A percentile compares a stretch with the other conserved stretches of the same genome.
Conservation (phyloP, 2,888 invertebrate genomes). For the Odontocerum albicorne region DNA sequence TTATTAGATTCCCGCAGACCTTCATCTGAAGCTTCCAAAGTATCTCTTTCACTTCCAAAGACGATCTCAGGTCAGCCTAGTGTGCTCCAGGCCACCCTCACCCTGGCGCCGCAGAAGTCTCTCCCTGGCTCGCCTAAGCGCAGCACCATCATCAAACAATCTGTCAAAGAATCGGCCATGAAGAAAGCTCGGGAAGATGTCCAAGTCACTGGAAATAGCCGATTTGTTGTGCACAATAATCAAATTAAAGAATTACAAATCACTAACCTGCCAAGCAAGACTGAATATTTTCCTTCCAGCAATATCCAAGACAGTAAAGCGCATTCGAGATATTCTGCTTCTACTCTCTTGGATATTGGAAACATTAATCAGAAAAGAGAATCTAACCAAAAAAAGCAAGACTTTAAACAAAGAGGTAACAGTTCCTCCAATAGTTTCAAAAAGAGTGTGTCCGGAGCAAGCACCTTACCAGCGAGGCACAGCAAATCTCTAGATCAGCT, state of each 20-base stretch:
- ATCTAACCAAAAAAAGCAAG: constrained; percentile 10
- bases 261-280: constrained; percentile 47
- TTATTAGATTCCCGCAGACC: constrained; percentile 65
- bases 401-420: constrained; percentile 17
- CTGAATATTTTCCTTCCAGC: constrained; percentile 52
- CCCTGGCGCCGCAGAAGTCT: constrained; percentile 62
- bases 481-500: constrained; percentile 83
- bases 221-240: constrained; percentile 58
- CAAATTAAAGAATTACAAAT: constrained; percentile 58
- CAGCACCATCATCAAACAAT: constrained; percentile 53
- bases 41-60: constrained; percentile 57
- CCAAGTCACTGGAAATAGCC: constrained; percentile 54
- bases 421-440: constrained; percentile 45
- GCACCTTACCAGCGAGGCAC: constrained; percentile 69
- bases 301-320: constrained; percentile 46
- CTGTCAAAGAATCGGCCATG: constrained; percentile 39
- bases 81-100: constrained; percentile 65
- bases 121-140: constrained; percentile 52
- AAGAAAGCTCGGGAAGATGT: constrained; percentile 43
- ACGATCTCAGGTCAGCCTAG: constrained; percentile 56
- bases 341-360: constrained; percentile 55
- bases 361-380: constrained; percentile 8
- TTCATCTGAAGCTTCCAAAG: constrained; percentile 60
- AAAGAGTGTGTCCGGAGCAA: constrained; percentile 54
- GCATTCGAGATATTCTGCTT: constrained; percentile 62